These are phyloP conservation scores for Pseudomyrmex concolor DNA, from an alignment of 1,140 invertebrate species.

Conservation along the genomic window DNA sequence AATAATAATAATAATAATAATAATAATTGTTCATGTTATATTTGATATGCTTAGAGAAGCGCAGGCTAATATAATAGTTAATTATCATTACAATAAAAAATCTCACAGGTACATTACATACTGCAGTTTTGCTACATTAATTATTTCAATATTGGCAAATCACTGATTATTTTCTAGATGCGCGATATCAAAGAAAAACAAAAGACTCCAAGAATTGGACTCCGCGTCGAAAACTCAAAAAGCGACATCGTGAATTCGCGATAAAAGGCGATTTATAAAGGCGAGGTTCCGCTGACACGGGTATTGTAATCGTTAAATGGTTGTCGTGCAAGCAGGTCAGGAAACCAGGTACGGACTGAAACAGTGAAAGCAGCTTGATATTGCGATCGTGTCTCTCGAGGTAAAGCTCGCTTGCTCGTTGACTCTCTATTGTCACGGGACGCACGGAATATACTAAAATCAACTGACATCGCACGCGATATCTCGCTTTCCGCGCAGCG, in stretches of 20 bases:
- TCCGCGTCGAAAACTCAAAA: background rate
- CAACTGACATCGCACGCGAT: constrained; percentile 83
- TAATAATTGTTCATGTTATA: too few relatives aligned
- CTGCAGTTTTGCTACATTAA: background rate
- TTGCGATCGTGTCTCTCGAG: constrained; percentile 76
- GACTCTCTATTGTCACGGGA: constrained; percentile 81
- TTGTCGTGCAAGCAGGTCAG: constrained; percentile 74
- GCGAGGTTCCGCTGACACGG: constrained; percentile 22
- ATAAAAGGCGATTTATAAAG: constrained; percentile 12
- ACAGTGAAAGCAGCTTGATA: constrained; percentile 52
- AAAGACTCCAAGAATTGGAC: background rate
- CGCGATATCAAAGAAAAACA: background rate
- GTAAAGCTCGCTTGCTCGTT: constrained; percentile 63
- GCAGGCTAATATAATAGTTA: background rate
- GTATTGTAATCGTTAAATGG: constrained; percentile 46
- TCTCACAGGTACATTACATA: background rate
- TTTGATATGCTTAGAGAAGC: too few relatives aligned
- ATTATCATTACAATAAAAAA: constrained; percentile 4
- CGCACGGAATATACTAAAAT: constrained; percentile 78
- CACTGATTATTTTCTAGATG: background rate
- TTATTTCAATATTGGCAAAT: background rate
- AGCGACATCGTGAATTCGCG: background rate
- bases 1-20: too few relatives aligned
- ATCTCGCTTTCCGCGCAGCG: constrained; percentile 70
- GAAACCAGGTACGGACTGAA: constrained; percentile 76